phyloP scores from a whole-genome alignment of 2,888 invertebrate species.

The Coelopa pilipes region DNA sequence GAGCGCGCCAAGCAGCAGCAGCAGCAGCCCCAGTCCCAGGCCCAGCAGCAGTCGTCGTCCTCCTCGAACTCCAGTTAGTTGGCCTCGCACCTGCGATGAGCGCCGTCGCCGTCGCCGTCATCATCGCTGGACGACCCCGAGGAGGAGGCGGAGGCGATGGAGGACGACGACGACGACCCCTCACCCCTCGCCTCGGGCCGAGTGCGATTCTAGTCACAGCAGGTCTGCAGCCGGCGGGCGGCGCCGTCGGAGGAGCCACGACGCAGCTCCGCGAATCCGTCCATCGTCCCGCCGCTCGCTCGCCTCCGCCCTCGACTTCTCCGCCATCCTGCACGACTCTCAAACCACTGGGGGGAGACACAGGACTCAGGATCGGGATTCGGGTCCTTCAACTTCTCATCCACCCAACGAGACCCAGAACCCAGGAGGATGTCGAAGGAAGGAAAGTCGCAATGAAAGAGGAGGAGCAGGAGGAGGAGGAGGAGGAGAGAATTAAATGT shows the following conservation, averaged over 20 bases:
- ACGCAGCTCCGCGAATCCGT: neutral
- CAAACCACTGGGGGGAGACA: neutral
- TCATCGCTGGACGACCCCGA: neutral
- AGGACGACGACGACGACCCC: neutral
- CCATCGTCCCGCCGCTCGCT: neutral
- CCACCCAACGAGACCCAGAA: too few relatives aligned
- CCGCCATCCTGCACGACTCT: neutral
- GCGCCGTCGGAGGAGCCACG: constrained; percentile 4
- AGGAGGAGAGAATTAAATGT: constrained; percentile 6
- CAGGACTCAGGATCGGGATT: neutral
- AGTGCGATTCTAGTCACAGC: constrained; percentile 28
- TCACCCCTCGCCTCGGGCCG: neutral
- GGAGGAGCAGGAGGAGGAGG: neutral
- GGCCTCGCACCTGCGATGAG: constrained; percentile 29
- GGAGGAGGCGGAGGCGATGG: neutral
- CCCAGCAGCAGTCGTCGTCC: constrained; percentile 2
- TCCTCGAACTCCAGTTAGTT: constrained; percentile 41
- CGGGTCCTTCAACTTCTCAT: too few relatives aligned
- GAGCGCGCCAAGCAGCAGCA: constrained; percentile 63
- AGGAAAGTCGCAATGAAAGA: neutral
- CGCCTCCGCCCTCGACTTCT: neutral
- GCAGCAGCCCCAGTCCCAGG: constrained; percentile 47
- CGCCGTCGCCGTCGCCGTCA: neutral
- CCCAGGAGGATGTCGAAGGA: neutral
- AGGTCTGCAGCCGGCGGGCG: neutral